Conservation (phyloP, 2,888 invertebrate species). For the Latrodectus hesperus region DNA sequence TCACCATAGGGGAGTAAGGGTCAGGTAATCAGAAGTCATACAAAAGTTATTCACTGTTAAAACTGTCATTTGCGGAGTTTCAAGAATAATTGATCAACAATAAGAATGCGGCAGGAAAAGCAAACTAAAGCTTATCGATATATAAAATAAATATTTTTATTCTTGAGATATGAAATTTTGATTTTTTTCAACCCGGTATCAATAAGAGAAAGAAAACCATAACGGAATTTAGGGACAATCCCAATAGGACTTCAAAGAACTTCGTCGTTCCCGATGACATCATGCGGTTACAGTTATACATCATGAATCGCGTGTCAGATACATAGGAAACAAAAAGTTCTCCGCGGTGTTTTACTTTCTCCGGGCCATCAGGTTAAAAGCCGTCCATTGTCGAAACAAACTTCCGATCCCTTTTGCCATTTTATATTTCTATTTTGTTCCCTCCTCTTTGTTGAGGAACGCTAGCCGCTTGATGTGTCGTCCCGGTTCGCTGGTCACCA, state of each 20-base stretch:
- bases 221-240: not conserved
- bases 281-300: not conserved
- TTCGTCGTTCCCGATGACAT: constrained; percentile 26
- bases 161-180: too few relatives aligned
- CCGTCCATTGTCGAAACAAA: constrained; percentile 60
- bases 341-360: constrained; percentile 53
- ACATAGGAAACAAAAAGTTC: constrained; percentile 40
- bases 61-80: too few relatives aligned
- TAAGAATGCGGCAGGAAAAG: too few relatives aligned
- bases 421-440: constrained; percentile 32
- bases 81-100: too few relatives aligned
- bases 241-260: not conserved
- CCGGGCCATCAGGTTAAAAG: constrained; percentile 68
- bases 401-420: constrained; percentile 59
- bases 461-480: constrained; percentile 11
- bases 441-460: constrained; percentile 46
- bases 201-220: not conserved
- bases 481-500: constrained; percentile 30
- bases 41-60: too few relatives aligned
- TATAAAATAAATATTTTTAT: too few relatives aligned
- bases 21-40: too few relatives aligned
- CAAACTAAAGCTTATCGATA: too few relatives aligned
- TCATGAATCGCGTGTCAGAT: constrained; percentile 37
- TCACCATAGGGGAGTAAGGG: too few relatives aligned
- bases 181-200: not conserved